phyloP scores from a whole-genome alignment of 2,888 invertebrate genomes.

The Timandra comae region DNA sequence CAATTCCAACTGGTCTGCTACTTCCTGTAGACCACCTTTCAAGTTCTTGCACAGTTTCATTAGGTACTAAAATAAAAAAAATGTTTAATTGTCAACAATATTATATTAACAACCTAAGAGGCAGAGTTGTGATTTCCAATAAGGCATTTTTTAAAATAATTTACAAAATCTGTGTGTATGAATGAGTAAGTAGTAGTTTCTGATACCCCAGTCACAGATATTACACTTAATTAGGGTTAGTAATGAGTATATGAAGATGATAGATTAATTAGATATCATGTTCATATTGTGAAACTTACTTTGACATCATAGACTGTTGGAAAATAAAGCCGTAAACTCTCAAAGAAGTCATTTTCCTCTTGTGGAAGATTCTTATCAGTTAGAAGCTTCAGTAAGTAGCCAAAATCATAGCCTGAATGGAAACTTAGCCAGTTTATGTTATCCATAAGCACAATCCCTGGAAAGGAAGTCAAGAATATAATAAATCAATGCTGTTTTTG shows the following conservation, averaged over 20 bases:
- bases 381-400: slow-evolving; percentile 95
- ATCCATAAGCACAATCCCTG: slow-evolving; percentile 94
- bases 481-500: too few species aligned
- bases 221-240: too few species aligned
- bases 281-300: too few species aligned
- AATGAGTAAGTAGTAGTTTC: too few species aligned
- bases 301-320: slow-evolving; percentile 99
- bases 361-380: slow-evolving; percentile 96
- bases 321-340: slow-evolving; percentile 94
- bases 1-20: slow-evolving; percentile 95
- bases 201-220: too few species aligned
- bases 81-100: slow-evolving; percentile 83
- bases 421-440: slow-evolving; percentile 99
- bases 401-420: slow-evolving; percentile 99
- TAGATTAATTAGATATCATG: too few species aligned
- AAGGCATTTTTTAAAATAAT: too few species aligned
- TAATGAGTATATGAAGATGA: too few species aligned
- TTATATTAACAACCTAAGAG: slow-evolving; percentile 11
- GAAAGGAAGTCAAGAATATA: slow-evolving; percentile 22
- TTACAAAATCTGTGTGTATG: too few species aligned
- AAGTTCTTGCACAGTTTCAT: slow-evolving; percentile 99
- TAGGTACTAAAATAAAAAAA: slow-evolving; percentile 86
- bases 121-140: too few species aligned
- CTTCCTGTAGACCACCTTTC: slow-evolving; percentile 99
- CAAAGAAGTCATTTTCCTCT: slow-evolving; percentile 98